A percentile compares a stretch with the other conserved stretches of the same genome.
Conservation (phyloP, 2,113 vertebrate genomes). For the Empidonax traillii region DNA sequence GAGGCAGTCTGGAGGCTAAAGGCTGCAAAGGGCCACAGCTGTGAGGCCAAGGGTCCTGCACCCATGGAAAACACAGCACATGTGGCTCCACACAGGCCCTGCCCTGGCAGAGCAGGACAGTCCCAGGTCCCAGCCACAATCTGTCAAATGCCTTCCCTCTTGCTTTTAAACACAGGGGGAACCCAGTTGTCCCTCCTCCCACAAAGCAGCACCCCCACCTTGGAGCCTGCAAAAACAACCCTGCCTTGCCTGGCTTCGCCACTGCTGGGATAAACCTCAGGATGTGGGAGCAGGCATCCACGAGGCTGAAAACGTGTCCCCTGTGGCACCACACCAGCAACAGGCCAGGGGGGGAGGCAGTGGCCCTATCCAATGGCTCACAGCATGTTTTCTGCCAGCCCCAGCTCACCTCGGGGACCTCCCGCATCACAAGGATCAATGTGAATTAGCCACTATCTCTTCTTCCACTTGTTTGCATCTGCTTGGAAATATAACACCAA, state of each 20-base stretch:
- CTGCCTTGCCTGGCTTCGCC: background rate
- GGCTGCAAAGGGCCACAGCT: background rate
- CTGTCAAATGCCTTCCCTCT: background rate
- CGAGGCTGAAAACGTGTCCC: background rate
- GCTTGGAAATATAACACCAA: background rate
- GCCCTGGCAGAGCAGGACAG: background rate
- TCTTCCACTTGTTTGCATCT: conserved; percentile 20
- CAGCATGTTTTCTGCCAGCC: background rate
- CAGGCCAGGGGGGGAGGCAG: fast-evolving
- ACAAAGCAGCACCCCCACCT: background rate
- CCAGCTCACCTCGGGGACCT: background rate
- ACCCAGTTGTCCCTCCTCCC: background rate
- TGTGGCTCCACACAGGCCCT: fast-evolving
- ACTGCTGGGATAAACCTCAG: background rate
- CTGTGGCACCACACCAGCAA: fast-evolving
- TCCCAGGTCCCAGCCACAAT: background rate
- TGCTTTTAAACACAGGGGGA: background rate
- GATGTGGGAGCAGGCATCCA: background rate
- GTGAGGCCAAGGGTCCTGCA: fast-evolving
- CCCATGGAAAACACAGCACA: fast-evolving
- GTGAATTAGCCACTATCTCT: background rate
- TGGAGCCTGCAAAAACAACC: background rate
- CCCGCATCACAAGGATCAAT: background rate
- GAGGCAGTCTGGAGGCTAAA: background rate
- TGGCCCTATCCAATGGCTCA: background rate